A percentile compares a stretch with the other conserved stretches of the same genome.
Conservation (phyloP, 2,888 invertebrate genomes). For the Xestia rhomboidea region DNA sequence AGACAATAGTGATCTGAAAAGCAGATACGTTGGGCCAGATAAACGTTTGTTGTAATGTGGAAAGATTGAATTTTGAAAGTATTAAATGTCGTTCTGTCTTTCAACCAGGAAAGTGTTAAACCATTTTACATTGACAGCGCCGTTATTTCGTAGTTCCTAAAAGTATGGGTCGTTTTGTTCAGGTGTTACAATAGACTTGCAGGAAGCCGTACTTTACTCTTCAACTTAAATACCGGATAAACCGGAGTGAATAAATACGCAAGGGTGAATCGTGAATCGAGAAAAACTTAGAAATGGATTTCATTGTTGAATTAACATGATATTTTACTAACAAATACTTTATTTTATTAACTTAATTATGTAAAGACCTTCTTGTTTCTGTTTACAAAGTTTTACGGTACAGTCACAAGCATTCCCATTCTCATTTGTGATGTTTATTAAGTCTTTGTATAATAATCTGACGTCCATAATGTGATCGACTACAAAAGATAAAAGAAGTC, state of each 20-base stretch:
- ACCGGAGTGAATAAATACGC: neutral
- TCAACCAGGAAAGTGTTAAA: neutral
- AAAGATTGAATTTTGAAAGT: neutral
- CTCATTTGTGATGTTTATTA: neutral
- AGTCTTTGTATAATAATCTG: neutral
- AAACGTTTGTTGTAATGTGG: neutral
- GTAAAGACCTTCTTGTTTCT: neutral
- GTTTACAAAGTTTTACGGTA: neutral
- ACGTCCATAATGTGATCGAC: neutral
- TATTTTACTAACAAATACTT: neutral
- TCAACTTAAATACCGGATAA: neutral
- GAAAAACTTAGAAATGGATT: too few relatives aligned
- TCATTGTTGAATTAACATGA: neutral
- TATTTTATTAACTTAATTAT: neutral
- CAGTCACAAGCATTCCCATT: neutral
- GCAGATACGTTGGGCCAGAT: neutral
- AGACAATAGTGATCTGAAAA: neutral
- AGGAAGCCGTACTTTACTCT: neutral
- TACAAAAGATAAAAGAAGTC: neutral
- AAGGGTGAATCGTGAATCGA: too few relatives aligned
- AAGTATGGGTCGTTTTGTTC: neutral
- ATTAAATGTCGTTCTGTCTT: neutral
- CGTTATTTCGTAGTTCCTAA: neutral
- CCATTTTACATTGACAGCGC: neutral
- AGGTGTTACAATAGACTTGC: neutral